Conservation (phyloP, 2,113 vertebrate genomes). For the Phaetusa simplex region DNA sequence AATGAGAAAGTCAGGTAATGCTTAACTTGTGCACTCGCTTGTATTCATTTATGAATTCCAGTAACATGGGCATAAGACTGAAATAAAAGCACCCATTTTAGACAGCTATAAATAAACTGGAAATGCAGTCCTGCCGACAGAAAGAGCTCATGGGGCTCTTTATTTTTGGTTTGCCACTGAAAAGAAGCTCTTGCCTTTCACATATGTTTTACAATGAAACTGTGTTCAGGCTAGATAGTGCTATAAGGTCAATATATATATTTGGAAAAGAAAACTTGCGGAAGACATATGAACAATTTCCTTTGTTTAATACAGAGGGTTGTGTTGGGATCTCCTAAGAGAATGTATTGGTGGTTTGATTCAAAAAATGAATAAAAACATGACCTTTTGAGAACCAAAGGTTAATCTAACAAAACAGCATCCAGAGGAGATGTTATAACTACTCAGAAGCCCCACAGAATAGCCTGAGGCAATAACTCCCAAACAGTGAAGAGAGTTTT, state of each 20-base stretch:
- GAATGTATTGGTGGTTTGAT: background rate
- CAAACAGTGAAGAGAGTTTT: background rate
- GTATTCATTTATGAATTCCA: background rate
- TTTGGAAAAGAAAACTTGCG: background rate
- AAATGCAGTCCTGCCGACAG: background rate
- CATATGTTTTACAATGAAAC: constrained; percentile 21
- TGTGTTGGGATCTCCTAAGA: background rate
- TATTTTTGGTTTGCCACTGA: background rate
- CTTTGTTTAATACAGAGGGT: constrained; percentile 43
- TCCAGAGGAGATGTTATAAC: constrained; percentile 17
- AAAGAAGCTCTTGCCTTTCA: background rate
- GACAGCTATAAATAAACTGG: background rate
- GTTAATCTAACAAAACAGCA: constrained; percentile 49
- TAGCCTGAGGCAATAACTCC: background rate
- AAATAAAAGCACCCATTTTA: constrained; percentile 6
- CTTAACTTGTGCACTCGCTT: background rate
- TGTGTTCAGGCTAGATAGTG: constrained; percentile 12
- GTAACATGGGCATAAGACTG: background rate
- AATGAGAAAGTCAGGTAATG: background rate
- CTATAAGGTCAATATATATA: constrained; percentile 6
- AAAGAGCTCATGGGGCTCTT: background rate
- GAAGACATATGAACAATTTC: constrained; percentile 51
- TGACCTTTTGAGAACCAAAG: constrained; percentile 13
- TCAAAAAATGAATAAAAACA: constrained; percentile 36
- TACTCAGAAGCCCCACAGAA: background rate